Evolutionary conservation across 2,113 vertebrate species (phyloP), one percentile per base, ranked within the genome.

Genomic region (Colaptes auratus): DNA sequence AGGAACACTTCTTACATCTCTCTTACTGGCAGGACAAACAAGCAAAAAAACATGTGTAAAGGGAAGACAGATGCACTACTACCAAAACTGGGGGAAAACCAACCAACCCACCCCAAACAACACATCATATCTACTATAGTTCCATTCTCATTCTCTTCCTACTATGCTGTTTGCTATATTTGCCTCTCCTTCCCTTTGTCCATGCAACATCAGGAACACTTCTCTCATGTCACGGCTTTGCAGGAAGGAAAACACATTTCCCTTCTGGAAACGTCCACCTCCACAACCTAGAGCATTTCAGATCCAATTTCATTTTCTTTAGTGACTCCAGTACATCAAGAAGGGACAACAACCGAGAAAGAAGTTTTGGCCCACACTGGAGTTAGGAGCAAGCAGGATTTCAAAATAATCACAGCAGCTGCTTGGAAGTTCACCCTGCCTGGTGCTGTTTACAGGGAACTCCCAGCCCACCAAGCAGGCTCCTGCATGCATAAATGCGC

Each of bases 401-500:
- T 59, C 39, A 35, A 56, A 67, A 53, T 4, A 19, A 50, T 1
- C 19, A 2, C 28, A 21, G 4, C 60, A 36, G 56, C 33, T 44
- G 44, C 87, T 19, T 66, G 50, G 20, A 64, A 82, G 56, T 23
- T 35, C 16, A 28, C 30, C 39, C 35, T 53, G 71, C 61, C 42
- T 15, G 33, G 16, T 25, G 60, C 61, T 31, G 72, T 20, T 30
- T 42, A 24, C 44, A 15, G 44, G 5, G 60, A 86, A 16, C 50
- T 35, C 46, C n/a, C 67, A 65, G 56, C 52, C 18, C 60, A 59
- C n/a, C 14, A 12, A 5, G 10, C 35, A 56, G 46, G 20, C n/a
- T 84, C 27, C 63, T 3, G 24, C 0, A 0, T 1, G 0, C 4
- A 14, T 31, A 44, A 50, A 86, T 0, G 0, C n/a, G 16, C 17